Evolutionary conservation across 2,113 vertebrate species (phyloP).

Genomic region (Phyllopteryx taeniolatus): DNA sequence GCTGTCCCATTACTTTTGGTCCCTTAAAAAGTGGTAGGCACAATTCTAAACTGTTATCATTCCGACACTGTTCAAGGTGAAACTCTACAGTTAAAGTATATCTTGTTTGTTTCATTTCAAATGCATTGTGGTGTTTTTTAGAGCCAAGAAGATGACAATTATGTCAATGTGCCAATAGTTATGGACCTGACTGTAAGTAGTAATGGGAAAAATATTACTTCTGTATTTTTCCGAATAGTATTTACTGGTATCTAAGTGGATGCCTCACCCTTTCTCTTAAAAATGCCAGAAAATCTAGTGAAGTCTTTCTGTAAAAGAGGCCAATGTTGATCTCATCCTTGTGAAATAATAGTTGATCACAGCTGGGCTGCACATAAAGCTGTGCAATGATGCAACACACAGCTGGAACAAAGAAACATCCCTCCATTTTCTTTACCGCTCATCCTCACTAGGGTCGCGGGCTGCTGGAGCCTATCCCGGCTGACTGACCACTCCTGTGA

Average conservation of each 20-base stretch:
- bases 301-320: not conserved
- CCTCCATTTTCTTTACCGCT: no score
- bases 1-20: no score
- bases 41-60: no score
- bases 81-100: no score
- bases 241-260: not conserved
- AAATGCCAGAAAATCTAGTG: conserved; percentile 2
- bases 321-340: conserved; percentile 31
- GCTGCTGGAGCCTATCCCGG: no score
- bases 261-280: not conserved
- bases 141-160: no score
- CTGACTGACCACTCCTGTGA: conserved; percentile 18
- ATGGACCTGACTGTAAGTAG: not conserved
- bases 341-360: conserved; percentile 39
- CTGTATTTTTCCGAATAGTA: not conserved
- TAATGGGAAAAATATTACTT: not conserved
- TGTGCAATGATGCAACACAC: conserved; percentile 33
- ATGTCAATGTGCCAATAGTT: no score
- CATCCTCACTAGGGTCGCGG: no score
- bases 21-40: no score
- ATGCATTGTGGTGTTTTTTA: no score
- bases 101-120: no score
- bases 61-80: no score
- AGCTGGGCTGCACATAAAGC: conserved; percentile 36
- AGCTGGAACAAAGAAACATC: conserved; percentile 48